phyloP scores from a whole-genome alignment of 2,888 invertebrate species.

The Parasteatoda lunata region DNA sequence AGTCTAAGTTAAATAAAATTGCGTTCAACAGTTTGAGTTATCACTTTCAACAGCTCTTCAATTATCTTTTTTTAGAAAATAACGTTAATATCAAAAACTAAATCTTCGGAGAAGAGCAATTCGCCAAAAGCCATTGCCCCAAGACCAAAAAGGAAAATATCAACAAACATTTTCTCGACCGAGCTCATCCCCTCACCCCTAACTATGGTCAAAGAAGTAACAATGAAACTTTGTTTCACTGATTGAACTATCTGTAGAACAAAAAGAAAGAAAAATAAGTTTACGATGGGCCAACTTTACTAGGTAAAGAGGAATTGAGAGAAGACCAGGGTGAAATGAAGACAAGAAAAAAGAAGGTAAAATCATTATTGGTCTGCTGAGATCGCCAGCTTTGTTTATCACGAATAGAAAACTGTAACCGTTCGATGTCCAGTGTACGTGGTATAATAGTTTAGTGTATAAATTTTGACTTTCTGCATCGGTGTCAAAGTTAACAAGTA shows the following conservation, averaged over 20 bases:
- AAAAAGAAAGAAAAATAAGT: conserved; percentile 29
- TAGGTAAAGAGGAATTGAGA: conserved; percentile 26
- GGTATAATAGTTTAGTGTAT: conserved; percentile 49
- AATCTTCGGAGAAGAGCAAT: conserved; percentile 39
- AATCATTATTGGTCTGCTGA: conserved; percentile 52
- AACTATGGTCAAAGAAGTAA: conserved; percentile 32
- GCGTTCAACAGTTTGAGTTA: conserved; percentile 11
- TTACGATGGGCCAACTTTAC: conserved; percentile 24
- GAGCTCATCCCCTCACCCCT: conserved; percentile 6
- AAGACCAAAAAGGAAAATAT: conserved; percentile 36
- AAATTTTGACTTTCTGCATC: conserved; percentile 48
- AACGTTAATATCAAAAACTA: conserved; percentile 35
- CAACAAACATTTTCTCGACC: conserved; percentile 37
- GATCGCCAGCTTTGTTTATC: conserved; percentile 53
- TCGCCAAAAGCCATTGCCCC: conserved; percentile 48
- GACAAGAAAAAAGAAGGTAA: conserved; percentile 40
- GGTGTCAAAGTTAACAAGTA: conserved; percentile 63
- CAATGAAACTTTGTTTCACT: conserved; percentile 63
- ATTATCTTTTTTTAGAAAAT: conserved; percentile 57
- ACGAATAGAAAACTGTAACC: conserved; percentile 36
- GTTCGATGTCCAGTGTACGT: conserved; percentile 34
- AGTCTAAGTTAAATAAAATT: not conserved
- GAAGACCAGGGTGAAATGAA: not conserved
- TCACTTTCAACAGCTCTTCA: conserved; percentile 27
- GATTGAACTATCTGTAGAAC: conserved; percentile 49